Base-by-base conservation (phyloP, 2,113 vertebrate species). In the Tenebrosternarchus preto region DNA sequence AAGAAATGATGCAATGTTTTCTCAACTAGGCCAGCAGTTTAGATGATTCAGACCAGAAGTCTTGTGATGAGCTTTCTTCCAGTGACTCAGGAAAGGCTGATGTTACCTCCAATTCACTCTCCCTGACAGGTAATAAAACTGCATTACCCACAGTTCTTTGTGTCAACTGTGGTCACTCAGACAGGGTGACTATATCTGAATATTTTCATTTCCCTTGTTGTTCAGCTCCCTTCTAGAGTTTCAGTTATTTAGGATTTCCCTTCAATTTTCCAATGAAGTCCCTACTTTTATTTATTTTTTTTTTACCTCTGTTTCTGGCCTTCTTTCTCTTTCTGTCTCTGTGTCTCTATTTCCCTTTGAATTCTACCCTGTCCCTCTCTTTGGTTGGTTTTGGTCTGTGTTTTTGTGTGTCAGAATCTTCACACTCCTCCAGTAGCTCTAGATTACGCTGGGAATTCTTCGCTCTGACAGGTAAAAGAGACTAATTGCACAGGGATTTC, bases 361-460 rank as follows among this genome's bases (percentile, higher is more conserved):
- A 25, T 55, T 43, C 46, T 19, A 46, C 2, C 20, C 29, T 68
- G 17, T 31, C 6, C 25, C 5, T 50, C 39, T 74, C 33, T 67
- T n/a, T 61, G 50, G 19, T 29, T 24, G 60, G 12, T 79, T 74
- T 68, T 74, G 81, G 36, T 39, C 68, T 64, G 20, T 25, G 55
- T 22, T 33, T 73, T 2, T 53, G 68, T 74, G 36, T 67, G 55
- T 66, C 80, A 86, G 84, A 85, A 36, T 76, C 76, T 31, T 63
- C 84, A 83, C 60, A 77, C 73, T 75, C 88, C 85, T 90, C 92
- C 86, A 53, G 59, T 73, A 95, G 94, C 92, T 88, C 83, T 93
- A 94, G 93, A 92, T 93, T 92, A 79, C 93, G 94, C 74, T 94
- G 90, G 83, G 93, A 90, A 88, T 95, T 95, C 94, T 95, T 95